Percentiles rank a stretch among this genome's conserved stretches.
Conservation (phyloP, 2,797 vertebrate genomes). For the Coregonus sp. region DNA sequence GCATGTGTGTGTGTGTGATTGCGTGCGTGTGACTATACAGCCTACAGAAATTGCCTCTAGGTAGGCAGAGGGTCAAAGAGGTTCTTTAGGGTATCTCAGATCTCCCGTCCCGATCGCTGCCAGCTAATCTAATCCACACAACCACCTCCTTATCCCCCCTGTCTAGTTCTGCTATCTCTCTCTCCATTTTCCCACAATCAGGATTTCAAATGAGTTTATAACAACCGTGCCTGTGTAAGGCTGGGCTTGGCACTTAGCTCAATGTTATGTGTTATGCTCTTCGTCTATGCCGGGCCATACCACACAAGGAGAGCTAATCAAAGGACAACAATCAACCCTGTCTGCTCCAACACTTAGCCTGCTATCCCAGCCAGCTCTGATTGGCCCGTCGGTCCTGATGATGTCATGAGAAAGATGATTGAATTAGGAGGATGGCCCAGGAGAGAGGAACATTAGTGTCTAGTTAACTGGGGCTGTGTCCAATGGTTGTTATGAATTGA, state of each 20-base stretch:
- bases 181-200: constrained; percentile 11
- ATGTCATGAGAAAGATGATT: constrained; percentile 20
- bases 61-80: background rate
- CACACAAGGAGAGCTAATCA: constrained; percentile 37
- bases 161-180: constrained; percentile 6
- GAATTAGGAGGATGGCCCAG: constrained; percentile 18
- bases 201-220: constrained; percentile 6
- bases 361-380: background rate
- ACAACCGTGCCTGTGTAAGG: constrained; percentile 3
- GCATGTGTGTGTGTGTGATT: too few relatives aligned
- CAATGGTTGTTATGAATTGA: constrained; percentile 30
- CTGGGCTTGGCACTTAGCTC: background rate
- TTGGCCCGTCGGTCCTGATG: constrained; percentile 6
- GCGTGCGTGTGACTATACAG: background rate
- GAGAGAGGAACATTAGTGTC: constrained; percentile 3
- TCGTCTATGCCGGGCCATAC: constrained; percentile 7
- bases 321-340: constrained; percentile 31
- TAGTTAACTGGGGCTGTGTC: constrained; percentile 16
- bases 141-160: constrained; percentile 14
- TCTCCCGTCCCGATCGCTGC: background rate
- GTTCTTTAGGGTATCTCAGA: background rate
- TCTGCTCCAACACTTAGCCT: constrained; percentile 17
- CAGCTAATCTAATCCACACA: constrained; percentile 8
- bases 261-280: background rate
- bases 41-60: background rate